A percentile compares a stretch with the other conserved stretches of the same genome.
These are phyloP conservation scores for Proisotoma minuta DNA, from an alignment of 2,888 invertebrate genomes.

Conservation along the genomic window DNA sequence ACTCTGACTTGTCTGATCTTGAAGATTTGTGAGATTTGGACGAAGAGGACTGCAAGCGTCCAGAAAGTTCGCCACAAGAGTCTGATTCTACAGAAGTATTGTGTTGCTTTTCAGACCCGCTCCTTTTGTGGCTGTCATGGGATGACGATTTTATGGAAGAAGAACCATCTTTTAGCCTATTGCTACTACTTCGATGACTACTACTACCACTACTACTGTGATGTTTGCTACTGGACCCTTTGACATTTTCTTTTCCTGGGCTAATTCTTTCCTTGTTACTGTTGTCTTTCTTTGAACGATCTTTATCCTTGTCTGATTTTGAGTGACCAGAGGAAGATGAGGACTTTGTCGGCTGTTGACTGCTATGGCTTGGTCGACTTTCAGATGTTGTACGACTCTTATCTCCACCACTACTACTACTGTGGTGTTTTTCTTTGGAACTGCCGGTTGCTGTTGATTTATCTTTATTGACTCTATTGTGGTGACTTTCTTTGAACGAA, in stretches of 20 bases:
- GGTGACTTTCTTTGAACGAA: conserved; percentile 28
- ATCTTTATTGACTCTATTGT: too few species aligned
- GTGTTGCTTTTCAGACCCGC: neutral
- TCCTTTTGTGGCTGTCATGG: neutral
- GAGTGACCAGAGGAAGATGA: conserved; percentile 5
- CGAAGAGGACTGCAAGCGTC: neutral
- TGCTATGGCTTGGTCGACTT: conserved; percentile 32
- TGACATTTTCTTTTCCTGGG: conserved; percentile 15
- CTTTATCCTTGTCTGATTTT: conserved; percentile 35
- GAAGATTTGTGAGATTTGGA: neutral
- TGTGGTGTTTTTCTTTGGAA: conserved; percentile 1
- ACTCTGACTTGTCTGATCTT: conserved; percentile 23
- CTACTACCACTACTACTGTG: conserved; percentile 22
- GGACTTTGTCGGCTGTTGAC: conserved; percentile 34
- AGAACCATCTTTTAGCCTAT: conserved; percentile 49
- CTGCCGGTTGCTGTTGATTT: conserved; percentile 19
- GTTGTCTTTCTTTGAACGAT: conserved; percentile 36
- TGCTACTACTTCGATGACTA: conserved; percentile 18
- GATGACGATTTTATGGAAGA: conserved; percentile 49
- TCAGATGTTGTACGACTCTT: conserved; percentile 35
- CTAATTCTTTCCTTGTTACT: conserved; percentile 31
- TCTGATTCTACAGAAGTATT: conserved; percentile 4
- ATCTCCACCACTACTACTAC: conserved; percentile 12
- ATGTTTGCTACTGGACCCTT: conserved; percentile 7
- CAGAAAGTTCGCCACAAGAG: neutral